phyloP scores from a whole-genome alignment of 2,888 invertebrate species.

The Muscina levida region DNA sequence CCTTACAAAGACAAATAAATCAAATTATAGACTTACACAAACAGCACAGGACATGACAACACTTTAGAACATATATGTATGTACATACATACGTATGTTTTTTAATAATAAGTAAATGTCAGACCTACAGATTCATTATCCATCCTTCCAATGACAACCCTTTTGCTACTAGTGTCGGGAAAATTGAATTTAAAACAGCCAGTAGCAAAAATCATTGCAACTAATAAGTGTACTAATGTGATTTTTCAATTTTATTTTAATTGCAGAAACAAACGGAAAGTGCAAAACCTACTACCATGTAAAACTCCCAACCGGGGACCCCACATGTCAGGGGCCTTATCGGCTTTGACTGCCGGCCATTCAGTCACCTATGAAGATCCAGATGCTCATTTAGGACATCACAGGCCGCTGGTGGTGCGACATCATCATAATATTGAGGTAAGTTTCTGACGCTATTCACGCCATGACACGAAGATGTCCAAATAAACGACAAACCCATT shows the following conservation, averaged over 20 bases:
- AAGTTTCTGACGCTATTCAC: constrained; percentile 65
- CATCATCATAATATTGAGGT: constrained; percentile 80
- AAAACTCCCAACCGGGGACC: constrained; percentile 85
- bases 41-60: constrained; percentile 20
- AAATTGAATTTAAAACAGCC: too few relatives aligned
- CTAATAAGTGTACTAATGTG: constrained; percentile 45
- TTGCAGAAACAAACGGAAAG: constrained; percentile 92
- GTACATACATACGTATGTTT: too few relatives aligned
- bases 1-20: not conserved
- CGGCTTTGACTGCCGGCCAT: constrained; percentile 79
- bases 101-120: too few relatives aligned
- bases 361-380: constrained; percentile 89
- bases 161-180: too few relatives aligned
- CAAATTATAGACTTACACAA: not conserved
- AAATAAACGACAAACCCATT: constrained; percentile 56
- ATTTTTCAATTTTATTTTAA: constrained; percentile 64
- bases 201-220: too few relatives aligned
- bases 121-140: too few relatives aligned
- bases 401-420: constrained; percentile 81
- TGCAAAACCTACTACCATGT: constrained; percentile 90
- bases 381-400: constrained; percentile 83
- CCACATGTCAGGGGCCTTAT: constrained; percentile 77
- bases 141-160: too few relatives aligned
- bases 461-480: constrained; percentile 49
- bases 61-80: constrained; percentile 53